Evolutionary conservation across 2,113 vertebrate species (phyloP).

Genomic region (Corythoichthys intestinalis): DNA sequence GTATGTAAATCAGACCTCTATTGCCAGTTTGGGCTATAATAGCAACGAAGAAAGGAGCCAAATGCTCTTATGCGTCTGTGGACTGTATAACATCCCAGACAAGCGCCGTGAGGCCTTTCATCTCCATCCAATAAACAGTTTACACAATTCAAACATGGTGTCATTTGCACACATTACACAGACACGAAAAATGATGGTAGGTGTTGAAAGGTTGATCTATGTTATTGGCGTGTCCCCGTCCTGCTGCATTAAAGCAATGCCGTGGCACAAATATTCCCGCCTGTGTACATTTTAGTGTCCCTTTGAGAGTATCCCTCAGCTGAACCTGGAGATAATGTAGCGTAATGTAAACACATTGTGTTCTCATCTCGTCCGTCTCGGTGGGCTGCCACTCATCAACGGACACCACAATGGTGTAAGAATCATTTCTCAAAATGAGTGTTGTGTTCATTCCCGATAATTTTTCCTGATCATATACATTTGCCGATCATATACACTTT

Average conservation of each 20-base stretch:
- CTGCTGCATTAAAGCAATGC: neutral
- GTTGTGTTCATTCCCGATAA: too few relatives aligned
- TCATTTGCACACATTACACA: slow-evolving; percentile 13
- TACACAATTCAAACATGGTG: slow-evolving; percentile 35
- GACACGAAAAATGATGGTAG: slow-evolving; percentile 20
- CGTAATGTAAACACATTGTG: slow-evolving; percentile 38
- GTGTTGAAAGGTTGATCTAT: slow-evolving; percentile 16
- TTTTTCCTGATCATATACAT: too few relatives aligned
- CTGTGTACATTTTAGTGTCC: slow-evolving; percentile 1
- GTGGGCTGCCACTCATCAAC: slow-evolving; percentile 48
- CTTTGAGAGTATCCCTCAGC: slow-evolving; percentile 9
- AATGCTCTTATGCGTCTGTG: slow-evolving; percentile 23
- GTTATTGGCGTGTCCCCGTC: slow-evolving; percentile 1
- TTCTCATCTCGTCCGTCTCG: slow-evolving; percentile 30
- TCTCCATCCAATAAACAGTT: slow-evolving; percentile 51
- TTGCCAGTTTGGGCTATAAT: slow-evolving; percentile 21
- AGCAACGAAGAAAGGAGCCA: slow-evolving; percentile 15
- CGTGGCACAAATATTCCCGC: neutral
- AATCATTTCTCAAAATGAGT: slow-evolving; percentile 24
- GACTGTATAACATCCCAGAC: slow-evolving; percentile 14
- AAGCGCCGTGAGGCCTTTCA: slow-evolving; percentile 40
- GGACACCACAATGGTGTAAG: slow-evolving; percentile 29
- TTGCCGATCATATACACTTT: too few relatives aligned
- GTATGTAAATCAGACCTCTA: slow-evolving; percentile 41
- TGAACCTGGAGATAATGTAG: slow-evolving; percentile 36